Evolutionary conservation across 2,113 vertebrate genomes (phyloP), one percentile per base, ranked within the genome.

Genomic region (Ahaetulla prasina): DNA sequence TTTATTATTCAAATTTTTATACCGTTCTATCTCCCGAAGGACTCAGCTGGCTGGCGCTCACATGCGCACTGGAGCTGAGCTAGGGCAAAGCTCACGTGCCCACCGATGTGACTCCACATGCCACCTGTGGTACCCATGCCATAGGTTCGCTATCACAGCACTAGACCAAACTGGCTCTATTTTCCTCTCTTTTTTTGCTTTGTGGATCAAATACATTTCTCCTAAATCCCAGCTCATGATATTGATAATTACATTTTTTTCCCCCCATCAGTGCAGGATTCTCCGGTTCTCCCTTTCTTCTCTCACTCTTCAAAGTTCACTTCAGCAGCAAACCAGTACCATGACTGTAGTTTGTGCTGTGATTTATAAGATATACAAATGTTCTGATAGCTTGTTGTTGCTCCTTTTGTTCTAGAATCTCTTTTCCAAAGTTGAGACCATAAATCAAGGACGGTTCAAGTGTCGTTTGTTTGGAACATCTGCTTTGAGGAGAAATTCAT

Each of bases 401-500:
- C 80, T 50, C 86, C 90, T 93, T 88, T 90, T 93, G 18, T 80
- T 2, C 43, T 9, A 52, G 89, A 88, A 9, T 18, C 25, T 43
- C 88, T 60, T 1, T 93, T 27, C 89, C 57, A 89, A 93, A 18
- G 43, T 52, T 35, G 74, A 55, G 23, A 1, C 63, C 88, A 90
- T 93, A 92, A 96, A 94, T 95, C 95, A 95, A 86, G 54, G 74
- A 93, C 23, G 88, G 87, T 80, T 4, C 54, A 87, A 93, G 52
- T 60, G 7, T 92, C 91, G 91, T 96, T 96, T 90, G 92, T 90
- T 90, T 93, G 94, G 93, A 96, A 87, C n/a, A 1, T 94, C 94
- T 95, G 93, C 87, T 94, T 50, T 92, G 88, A 94, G 68, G 53
- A 89, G 93, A 86, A 90, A 94, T 96, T 95, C 93, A 91, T 96